phyloP scores from a whole-genome alignment of 2,797 vertebrate species.

The Tympanoctomys barrerae region DNA sequence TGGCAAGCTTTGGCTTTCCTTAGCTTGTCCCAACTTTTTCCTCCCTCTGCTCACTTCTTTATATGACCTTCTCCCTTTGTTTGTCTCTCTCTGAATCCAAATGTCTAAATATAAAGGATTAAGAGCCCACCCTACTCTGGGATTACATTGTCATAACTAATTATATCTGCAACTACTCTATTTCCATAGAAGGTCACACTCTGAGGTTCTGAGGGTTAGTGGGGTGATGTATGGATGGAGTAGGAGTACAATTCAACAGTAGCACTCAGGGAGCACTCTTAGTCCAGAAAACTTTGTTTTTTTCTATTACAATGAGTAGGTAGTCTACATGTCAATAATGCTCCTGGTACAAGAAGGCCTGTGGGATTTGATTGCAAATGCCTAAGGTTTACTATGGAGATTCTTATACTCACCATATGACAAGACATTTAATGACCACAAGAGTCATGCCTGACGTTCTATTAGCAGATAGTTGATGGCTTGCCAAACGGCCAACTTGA shows the following conservation, averaged over 20 bases:
- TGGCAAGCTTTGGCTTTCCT: background rate
- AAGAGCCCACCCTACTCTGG: background rate
- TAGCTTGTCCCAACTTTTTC: background rate
- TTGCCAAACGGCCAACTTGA: conserved; percentile 11
- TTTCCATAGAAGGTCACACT: background rate
- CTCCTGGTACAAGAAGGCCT: background rate
- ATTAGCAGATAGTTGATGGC: background rate
- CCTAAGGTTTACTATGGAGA: background rate
- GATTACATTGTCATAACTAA: background rate
- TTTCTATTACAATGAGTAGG: background rate
- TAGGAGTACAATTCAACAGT: background rate
- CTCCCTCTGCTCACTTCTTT: background rate
- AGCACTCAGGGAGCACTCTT: background rate
- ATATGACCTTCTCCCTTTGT: background rate
- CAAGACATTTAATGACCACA: background rate
- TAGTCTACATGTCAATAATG: background rate
- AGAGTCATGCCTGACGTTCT: background rate
- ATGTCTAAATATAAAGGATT: background rate
- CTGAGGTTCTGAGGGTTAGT: background rate
- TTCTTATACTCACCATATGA: background rate
- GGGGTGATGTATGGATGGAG: background rate
- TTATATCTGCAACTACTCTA: background rate
- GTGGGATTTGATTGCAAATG: background rate
- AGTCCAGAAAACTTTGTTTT: background rate
- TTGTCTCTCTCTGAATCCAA: background rate